Evolutionary conservation across 2,888 invertebrate species (phyloP), one percentile per base, ranked within the genome.

Genomic region (Malthinus flaveolus): DNA sequence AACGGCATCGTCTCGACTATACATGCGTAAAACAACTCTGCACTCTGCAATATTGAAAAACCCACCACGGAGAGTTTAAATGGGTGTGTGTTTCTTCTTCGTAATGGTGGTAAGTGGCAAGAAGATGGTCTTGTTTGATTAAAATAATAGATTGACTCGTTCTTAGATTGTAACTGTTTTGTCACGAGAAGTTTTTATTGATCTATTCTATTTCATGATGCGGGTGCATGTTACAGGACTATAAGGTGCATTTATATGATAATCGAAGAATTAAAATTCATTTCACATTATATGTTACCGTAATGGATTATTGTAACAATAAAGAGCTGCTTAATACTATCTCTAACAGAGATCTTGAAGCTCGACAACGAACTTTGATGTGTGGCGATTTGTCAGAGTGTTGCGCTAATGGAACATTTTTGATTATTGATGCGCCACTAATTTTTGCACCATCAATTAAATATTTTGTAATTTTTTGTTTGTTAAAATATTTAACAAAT

Each of bases 81-180:
- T 47, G 50, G 59, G 55, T 46, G 59, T 55, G 55, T 55, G 12
- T 12, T 39, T 6, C 9, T n/a, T 42, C 12, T 5, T 12, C n/a
- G 11, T 13, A 13, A 8, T 13, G 23, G 5, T 23, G 23, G 23
- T 23, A 3, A 23, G 23, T 23, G 23, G 12, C 42, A 12, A 49
- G 34, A 12, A 59, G 59, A 59, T 59, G 45, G 47, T 10, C 47
- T 49, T 39, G 12, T 53, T 42, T 39, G 59, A 59, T 59, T 54
- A 50, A 15, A 15, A 49, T 59, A 49, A 54, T 54, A 49, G 49
- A 58, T 49, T 37, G 36, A 53, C 54, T 23, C 37, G 49, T 47
- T 59, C 33, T 45, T 46, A 32, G 32, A 49, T 39, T 12, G n/a
- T 52, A 52, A 48, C 52, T 57, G 34, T 32, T 35, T 23, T 23